Evolutionary conservation across 2,888 invertebrate species (phyloP), one percentile per base, ranked within the genome.

Genomic region (Caenorhabditis macrosperma): DNA sequence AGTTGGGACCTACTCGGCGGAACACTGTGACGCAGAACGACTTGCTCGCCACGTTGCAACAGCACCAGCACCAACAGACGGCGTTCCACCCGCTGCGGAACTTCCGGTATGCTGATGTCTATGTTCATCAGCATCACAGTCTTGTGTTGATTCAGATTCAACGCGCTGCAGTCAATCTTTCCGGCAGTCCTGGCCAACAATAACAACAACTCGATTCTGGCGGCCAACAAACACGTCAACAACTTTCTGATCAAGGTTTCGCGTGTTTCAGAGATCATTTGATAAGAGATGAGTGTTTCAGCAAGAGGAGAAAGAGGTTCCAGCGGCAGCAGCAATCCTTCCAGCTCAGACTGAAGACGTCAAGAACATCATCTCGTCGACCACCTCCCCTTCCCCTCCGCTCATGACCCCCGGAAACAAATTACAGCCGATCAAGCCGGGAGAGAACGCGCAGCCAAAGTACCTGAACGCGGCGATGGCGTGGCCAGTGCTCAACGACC

Each of bases 131-230:
- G 3, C 59, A 24, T 41, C n/a, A n/a, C n/a, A n/a, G n/a, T 41
- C 12, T 54, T 9, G 5, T 44, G 26, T 22, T 28, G 20, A 38
- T 82, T 66, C 72, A 82, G 83, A 63, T 72, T 78, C 64, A 81
- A 83, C 64, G 76, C 81, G 9, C 71, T 83, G 4, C 79, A 79
- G 52, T 78, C 79, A n/a, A 83, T 83, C 30, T 83, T 83, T 35
- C 83, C 83, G 5, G 22, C 64, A n/a, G 66, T 79, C 10, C 46
- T 79, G 48, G 50, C 68, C 28, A 78, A 79, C 71, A 81, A 81
- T 60, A 83, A 77, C 61, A 75, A 81, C 50, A 78, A 72, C 30
- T 55, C 68, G 24, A 52, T 72, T 46, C 44, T 71, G 7, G 48
- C 67, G 26, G 48, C 76, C 57, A 64, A 64, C 41, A 69, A 76